Evolutionary conservation across 2,888 invertebrate species (phyloP).

Genomic region (Melanchra persicariae): DNA sequence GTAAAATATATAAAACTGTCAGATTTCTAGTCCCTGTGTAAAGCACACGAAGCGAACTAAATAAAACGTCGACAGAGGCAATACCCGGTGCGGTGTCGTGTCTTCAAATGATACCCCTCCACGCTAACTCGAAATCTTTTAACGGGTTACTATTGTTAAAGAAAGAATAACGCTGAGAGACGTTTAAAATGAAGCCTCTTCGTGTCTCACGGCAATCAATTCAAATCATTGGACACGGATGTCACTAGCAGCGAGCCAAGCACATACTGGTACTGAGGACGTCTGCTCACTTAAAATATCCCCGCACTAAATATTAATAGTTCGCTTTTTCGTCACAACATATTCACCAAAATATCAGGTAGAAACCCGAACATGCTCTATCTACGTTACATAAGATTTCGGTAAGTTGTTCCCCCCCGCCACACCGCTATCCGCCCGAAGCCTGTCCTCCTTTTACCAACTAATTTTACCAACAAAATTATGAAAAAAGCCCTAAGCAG

Average conservation of each 20-base stretch:
- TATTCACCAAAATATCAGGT: conserved; percentile 22
- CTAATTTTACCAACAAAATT: conserved; percentile 57
- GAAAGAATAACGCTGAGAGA: conserved; percentile 66
- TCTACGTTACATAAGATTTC: conserved; percentile 29
- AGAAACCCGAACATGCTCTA: conserved; percentile 2
- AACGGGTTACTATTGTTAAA: conserved; percentile 65
- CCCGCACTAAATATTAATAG: conserved; percentile 31
- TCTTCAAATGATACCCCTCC: conserved; percentile 68
- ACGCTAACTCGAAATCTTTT: conserved; percentile 70
- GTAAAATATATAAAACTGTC: neutral
- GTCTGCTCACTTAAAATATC: conserved; percentile 21
- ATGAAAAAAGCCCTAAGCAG: conserved; percentile 54
- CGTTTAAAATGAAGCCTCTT: conserved; percentile 59
- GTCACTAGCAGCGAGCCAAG: conserved; percentile 61
- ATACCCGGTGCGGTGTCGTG: conserved; percentile 60
- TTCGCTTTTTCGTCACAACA: conserved; percentile 2
- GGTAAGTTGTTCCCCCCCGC: conserved; percentile 21
- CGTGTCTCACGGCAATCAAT: conserved; percentile 65
- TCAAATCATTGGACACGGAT: conserved; percentile 61
- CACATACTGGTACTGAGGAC: conserved; percentile 65
- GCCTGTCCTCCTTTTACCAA: conserved; percentile 29
- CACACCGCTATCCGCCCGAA: conserved; percentile 7
- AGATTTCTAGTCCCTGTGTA: conserved; percentile 17
- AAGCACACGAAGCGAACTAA: conserved; percentile 40
- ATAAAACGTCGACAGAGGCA: conserved; percentile 30